These are phyloP conservation scores for Resseliella maxima DNA, from an alignment of 2,888 invertebrate species.

Conservation along the genomic window DNA sequence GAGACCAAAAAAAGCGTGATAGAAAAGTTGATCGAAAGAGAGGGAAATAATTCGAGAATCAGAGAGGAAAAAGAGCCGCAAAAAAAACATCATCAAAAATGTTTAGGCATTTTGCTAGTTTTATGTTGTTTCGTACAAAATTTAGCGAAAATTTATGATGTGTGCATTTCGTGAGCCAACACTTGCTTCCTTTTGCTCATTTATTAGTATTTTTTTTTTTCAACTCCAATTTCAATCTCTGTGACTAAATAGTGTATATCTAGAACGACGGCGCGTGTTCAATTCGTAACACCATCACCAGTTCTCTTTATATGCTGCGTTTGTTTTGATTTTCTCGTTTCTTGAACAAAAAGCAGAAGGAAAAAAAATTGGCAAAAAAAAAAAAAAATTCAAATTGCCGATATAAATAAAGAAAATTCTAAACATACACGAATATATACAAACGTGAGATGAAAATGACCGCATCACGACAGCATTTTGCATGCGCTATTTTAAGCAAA, in stretches of 20 bases:
- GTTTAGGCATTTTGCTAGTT: background rate
- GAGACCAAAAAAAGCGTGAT: too few relatives aligned
- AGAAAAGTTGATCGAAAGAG: too few relatives aligned
- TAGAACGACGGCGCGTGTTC: conserved; percentile 24
- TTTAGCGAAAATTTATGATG: conserved; percentile 14
- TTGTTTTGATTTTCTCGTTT: conserved; percentile 29
- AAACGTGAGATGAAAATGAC: background rate
- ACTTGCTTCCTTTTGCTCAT: background rate
- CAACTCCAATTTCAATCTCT: background rate
- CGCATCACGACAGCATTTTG: background rate
- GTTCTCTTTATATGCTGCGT: background rate
- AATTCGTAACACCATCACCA: conserved; percentile 11
- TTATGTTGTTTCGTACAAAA: conserved; percentile 16
- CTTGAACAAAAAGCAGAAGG: background rate
- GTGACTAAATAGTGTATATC: background rate
- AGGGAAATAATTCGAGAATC: too few relatives aligned
- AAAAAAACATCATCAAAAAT: background rate
- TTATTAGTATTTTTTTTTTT: background rate
- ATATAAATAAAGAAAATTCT: background rate
- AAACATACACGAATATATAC: background rate
- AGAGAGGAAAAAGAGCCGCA: background rate
- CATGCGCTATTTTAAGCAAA: background rate
- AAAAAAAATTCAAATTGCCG: background rate
- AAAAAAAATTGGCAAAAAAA: background rate
- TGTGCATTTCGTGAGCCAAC: background rate